Percentiles rank a stretch among this genome's conserved stretches.
phyloP scores from a whole-genome alignment of 2,113 vertebrate species.

The Abramis brama region DNA sequence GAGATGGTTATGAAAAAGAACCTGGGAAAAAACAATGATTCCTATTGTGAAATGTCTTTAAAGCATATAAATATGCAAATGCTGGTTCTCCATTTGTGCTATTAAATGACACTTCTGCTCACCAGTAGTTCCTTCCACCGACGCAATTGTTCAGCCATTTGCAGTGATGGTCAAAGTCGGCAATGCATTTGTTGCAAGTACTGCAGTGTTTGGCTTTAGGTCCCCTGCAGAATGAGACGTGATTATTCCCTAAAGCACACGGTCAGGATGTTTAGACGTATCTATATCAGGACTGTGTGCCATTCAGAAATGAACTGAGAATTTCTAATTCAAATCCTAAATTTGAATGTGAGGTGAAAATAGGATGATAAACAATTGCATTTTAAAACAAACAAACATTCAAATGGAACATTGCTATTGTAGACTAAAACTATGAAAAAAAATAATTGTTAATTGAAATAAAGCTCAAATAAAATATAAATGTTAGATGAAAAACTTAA shows the following conservation, averaged over 20 bases:
- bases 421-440: neutral
- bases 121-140: conserved; percentile 83
- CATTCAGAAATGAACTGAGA: neutral
- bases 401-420: neutral
- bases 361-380: neutral
- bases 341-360: neutral
- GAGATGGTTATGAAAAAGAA: conserved; percentile 76
- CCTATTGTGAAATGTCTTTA: neutral
- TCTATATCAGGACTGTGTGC: neutral
- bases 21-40: conserved; percentile 63
- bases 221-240: conserved; percentile 64
- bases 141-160: conserved; percentile 85
- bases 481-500: neutral
- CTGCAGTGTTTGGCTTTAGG: conserved; percentile 81
- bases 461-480: neutral
- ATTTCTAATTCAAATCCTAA: neutral
- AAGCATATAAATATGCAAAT: neutral
- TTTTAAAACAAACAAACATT: neutral
- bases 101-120: conserved; percentile 50
- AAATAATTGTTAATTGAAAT: neutral
- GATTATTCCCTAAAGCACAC: neutral
- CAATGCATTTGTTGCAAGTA: conserved; percentile 83
- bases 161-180: conserved; percentile 84
- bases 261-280: neutral
- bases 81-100: neutral